Evolutionary conservation across 2,888 invertebrate species (phyloP), one percentile per base, ranked within the genome.

Genomic region (Hypena proboscidalis): DNA sequence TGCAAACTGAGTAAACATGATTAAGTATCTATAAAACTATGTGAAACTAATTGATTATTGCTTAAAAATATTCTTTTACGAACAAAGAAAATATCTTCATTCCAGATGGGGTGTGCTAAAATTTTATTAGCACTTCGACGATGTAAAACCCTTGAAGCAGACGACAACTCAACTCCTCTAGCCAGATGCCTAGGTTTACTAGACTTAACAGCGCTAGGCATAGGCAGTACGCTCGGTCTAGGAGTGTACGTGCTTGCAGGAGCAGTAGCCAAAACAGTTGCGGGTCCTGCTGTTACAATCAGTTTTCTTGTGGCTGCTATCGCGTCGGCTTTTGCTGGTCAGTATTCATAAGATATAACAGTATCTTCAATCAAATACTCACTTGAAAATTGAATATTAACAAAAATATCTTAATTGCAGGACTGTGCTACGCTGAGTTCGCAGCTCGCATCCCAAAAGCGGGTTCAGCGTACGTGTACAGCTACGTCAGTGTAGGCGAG

Each of bases 171-270:
- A 0, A 88, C 92, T 1, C 85, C 84, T 42, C 78, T 93, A 53
- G 83, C 90, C 0, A 77, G 98, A 39, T 96, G 97, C 36, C 92
- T 98, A 25, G 95, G 94, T 1, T 92, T 97, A 0, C 66, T 97
- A 17, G 98, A 98, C 85, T 91, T 98, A 34, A 97, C 97, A 0
- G 95, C 96, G 0, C 89, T 98, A 14, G 98, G 95, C 0, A 95
- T 97, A 20, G 97, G 97, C 47, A 94, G 96, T 51, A 97, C 97
- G 0, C 93, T 99, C 7, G 99, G 99, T 0, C 92, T 98, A 15
- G 99, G 99, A 0, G 98, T 98, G 7, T 99, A 99, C 80, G 98
- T 99, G 30, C 90, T 99, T 48, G 98, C 97, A 3, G 98, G 98
- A 0, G 93, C 95, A 5, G 97, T 98, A 2, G 97, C 98, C 5